Evolutionary conservation across 2,113 vertebrate genomes (phyloP).

Genomic region (Anarhynchus alexandrinus): DNA sequence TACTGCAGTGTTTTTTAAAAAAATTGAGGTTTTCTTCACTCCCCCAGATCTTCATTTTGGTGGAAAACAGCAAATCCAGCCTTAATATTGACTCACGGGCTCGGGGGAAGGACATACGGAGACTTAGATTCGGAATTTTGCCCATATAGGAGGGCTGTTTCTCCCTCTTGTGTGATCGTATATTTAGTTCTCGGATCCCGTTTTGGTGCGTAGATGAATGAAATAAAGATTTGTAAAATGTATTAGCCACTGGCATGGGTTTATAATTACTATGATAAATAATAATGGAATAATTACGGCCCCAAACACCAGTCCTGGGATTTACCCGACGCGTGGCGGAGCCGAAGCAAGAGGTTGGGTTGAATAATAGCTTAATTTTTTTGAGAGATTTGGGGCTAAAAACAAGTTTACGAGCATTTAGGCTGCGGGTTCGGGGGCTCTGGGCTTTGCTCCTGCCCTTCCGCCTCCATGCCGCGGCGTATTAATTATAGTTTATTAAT

Average conservation of each 20-base stretch:
- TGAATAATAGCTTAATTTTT: not conserved
- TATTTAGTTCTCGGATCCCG: not conserved
- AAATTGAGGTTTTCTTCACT: not conserved
- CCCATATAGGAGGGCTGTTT: not conserved
- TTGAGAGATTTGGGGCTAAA: not conserved
- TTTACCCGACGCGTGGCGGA: not conserved
- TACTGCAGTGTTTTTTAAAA: not conserved
- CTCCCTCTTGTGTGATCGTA: not conserved
- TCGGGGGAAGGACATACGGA: not conserved
- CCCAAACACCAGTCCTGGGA: not conserved
- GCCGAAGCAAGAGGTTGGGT: not conserved
- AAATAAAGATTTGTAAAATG: not conserved
- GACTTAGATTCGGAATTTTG: not conserved
- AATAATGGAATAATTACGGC: not conserved
- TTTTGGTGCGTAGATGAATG: not conserved
- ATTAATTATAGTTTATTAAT: not conserved
- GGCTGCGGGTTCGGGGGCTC: not conserved
- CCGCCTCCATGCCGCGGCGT: fast-evolving
- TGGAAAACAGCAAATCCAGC: not conserved
- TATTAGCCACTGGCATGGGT: not conserved
- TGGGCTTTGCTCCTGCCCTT: not conserved
- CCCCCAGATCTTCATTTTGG: not conserved
- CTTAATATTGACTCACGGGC: not conserved
- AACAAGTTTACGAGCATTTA: not conserved
- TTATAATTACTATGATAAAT: not conserved